These are phyloP conservation scores for Alentia gelatinosa DNA, from an alignment of 2,888 invertebrate species.

Conservation along the genomic window DNA sequence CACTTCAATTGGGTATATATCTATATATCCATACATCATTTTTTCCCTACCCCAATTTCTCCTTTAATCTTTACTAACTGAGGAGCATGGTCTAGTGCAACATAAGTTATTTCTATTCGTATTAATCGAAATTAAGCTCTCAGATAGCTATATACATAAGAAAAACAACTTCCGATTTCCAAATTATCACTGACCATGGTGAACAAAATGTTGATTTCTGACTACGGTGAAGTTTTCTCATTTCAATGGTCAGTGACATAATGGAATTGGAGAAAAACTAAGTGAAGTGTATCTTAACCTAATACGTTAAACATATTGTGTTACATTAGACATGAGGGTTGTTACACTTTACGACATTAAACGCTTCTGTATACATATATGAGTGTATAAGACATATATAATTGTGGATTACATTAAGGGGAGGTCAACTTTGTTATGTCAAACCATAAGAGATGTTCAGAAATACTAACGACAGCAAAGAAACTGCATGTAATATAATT, in stretches of 20 bases:
- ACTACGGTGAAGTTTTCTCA: not conserved
- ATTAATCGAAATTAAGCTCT: not conserved
- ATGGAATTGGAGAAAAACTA: not conserved
- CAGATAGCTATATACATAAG: not conserved
- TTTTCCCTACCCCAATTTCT: not conserved
- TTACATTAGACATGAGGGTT: not conserved
- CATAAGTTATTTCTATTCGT: not conserved
- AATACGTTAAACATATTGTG: not conserved
- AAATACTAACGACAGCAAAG: too few relatives aligned
- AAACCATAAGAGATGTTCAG: too few relatives aligned
- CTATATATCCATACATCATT: not conserved
- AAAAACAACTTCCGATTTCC: not conserved
- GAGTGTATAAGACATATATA: not conserved
- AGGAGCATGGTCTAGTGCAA: not conserved
- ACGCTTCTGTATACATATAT: not conserved
- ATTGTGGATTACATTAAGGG: not conserved
- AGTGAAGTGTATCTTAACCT: not conserved
- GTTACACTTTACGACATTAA: not conserved
- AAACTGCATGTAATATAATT: too few relatives aligned
- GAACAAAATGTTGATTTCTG: not conserved
- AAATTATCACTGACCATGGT: not conserved
- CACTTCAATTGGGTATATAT: not conserved
- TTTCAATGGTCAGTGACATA: not conserved
- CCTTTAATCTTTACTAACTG: not conserved
- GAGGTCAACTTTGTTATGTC: constrained; percentile 2